Percentiles rank a stretch among this genome's conserved stretches.
Conservation (phyloP, 1,140 invertebrate genomes). For the Tetramorium alpestre region DNA sequence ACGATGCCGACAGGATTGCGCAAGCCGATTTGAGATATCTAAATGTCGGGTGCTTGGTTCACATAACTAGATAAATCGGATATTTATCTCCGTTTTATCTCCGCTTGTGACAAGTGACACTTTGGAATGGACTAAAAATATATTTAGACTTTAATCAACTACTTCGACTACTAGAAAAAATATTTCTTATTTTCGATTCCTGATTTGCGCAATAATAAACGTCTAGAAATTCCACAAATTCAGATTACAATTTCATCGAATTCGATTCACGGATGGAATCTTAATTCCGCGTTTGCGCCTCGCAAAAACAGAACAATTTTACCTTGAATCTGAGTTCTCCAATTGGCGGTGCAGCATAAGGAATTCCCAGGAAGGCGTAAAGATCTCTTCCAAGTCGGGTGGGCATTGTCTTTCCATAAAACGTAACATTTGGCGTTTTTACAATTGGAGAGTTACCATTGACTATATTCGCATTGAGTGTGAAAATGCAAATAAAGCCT, state of each 20-base stretch:
- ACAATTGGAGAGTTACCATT: constrained; percentile 57
- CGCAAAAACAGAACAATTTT: constrained; percentile 54
- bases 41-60: too few relatives aligned
- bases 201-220: not conserved
- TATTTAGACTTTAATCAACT: not conserved
- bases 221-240: not conserved
- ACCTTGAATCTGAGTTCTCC: constrained; percentile 86
- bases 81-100: too few relatives aligned
- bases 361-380: constrained; percentile 86
- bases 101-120: not conserved
- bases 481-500: constrained; percentile 17
- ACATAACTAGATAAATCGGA: not conserved
- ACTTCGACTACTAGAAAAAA: not conserved
- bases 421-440: constrained; percentile 80
- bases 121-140: not conserved
- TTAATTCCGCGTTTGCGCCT: not conserved
- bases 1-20: too few relatives aligned
- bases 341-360: constrained; percentile 87
- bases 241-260: not conserved
- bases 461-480: not conserved
- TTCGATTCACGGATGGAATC: not conserved
- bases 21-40: too few relatives aligned
- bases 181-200: not conserved
- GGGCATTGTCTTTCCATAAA: constrained; percentile 78
- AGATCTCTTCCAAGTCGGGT: constrained; percentile 81